phyloP scores from a whole-genome alignment of 2,113 vertebrate genomes.

The Seriola dumerili region DNA sequence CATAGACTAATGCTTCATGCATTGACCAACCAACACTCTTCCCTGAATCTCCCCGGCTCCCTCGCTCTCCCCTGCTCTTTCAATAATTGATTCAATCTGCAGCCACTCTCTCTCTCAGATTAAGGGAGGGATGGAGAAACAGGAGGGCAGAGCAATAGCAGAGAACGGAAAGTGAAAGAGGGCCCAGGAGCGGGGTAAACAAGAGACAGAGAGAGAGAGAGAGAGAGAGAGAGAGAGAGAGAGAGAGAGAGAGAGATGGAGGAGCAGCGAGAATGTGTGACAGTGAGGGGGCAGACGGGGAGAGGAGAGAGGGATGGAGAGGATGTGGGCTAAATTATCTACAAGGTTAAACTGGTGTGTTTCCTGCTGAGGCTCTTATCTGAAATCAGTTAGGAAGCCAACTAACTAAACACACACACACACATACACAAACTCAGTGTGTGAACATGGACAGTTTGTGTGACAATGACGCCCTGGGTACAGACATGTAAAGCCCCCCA shows the following conservation, averaged over 20 bases:
- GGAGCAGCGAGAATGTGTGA: slow-evolving; percentile 11
- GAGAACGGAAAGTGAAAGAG: slow-evolving; percentile 40
- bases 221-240: slow-evolving; percentile 27
- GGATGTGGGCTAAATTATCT: slow-evolving; percentile 72
- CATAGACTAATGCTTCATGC: slow-evolving; percentile 61
- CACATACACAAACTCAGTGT: slow-evolving; percentile 15
- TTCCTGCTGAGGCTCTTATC: slow-evolving; percentile 74
- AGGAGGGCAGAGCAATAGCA: slow-evolving; percentile 11
- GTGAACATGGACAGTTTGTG: slow-evolving; percentile 17
- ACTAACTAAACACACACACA: slow-evolving; percentile 37
- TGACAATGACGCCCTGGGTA: slow-evolving; percentile 21
- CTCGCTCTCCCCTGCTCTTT: slow-evolving; percentile 55
- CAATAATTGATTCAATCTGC: slow-evolving; percentile 80
- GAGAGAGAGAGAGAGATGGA: slow-evolving; percentile 11
- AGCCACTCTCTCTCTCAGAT: slow-evolving; percentile 63
- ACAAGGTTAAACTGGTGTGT: slow-evolving; percentile 72
- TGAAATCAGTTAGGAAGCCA: slow-evolving; percentile 49
- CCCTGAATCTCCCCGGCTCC: slow-evolving; percentile 60
- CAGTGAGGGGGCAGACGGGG: background rate
- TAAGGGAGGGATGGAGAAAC: slow-evolving; percentile 44
- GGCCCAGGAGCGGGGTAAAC: slow-evolving; percentile 45
- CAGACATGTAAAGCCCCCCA: background rate
- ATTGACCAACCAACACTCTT: slow-evolving; percentile 65
- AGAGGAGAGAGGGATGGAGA: slow-evolving; percentile 23
- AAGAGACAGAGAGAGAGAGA: slow-evolving; percentile 42